A percentile compares a stretch with the other conserved stretches of the same genome.
Evolutionary conservation across 2,113 vertebrate genomes (phyloP).

Genomic region (Archocentrus centrarchus): DNA sequence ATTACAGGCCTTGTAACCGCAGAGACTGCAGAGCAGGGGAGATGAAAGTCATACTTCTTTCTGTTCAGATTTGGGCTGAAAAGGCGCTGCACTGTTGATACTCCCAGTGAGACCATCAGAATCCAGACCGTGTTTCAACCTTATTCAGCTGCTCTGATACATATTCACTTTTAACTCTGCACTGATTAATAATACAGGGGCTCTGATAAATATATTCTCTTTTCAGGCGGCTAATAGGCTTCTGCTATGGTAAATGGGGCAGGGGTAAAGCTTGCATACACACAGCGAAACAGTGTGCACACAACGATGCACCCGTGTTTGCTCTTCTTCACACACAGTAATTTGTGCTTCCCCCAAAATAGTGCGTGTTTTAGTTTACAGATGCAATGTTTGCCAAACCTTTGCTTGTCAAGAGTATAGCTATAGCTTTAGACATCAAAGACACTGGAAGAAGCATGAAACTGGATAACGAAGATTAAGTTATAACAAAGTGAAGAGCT

Average conservation of each 20-base stretch:
- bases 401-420: conserved; percentile 23
- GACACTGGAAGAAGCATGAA: conserved; percentile 30
- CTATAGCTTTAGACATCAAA: conserved; percentile 31
- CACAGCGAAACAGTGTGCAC: conserved; percentile 30
- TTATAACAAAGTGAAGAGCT: conserved; percentile 9
- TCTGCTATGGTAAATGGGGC: conserved; percentile 70
- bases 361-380: conserved; percentile 38
- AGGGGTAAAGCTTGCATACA: conserved; percentile 39
- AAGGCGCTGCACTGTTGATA: conserved; percentile 76
- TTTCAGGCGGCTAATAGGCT: conserved; percentile 70
- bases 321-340: conserved; percentile 22
- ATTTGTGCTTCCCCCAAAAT: conserved; percentile 34
- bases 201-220: conserved; percentile 79
- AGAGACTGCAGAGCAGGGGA: conserved; percentile 55
- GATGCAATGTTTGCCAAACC: conserved; percentile 26
- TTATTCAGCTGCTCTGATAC: conserved; percentile 72
- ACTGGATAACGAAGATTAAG: conserved; percentile 28
- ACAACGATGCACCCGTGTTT: neutral
- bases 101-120: conserved; percentile 72
- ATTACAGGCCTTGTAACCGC: conserved; percentile 68
- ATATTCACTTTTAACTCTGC: conserved; percentile 80
- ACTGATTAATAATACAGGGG: conserved; percentile 78
- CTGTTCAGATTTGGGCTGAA: conserved; percentile 71
- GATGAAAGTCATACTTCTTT: conserved; percentile 70
- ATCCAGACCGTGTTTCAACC: conserved; percentile 72